These are phyloP conservation scores for Xestia c-nigrum DNA, from an alignment of 2,888 invertebrate species.

Conservation along the genomic window DNA sequence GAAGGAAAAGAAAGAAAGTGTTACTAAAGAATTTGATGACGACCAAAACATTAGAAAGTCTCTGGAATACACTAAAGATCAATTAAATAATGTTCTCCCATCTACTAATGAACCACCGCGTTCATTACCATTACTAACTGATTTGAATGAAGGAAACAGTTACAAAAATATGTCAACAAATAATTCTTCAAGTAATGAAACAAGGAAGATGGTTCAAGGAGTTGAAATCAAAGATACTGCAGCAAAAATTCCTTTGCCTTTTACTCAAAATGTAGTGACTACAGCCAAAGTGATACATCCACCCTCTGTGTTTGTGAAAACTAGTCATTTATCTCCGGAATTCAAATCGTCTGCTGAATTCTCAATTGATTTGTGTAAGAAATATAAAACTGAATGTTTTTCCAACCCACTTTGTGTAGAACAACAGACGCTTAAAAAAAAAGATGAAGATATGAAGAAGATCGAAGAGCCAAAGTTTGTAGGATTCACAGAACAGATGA, in stretches of 20 bases:
- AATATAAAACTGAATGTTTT: slow-evolving; percentile 22
- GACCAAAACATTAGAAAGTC: slow-evolving; percentile 61
- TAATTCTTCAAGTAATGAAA: neutral
- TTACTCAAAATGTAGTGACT: slow-evolving; percentile 19
- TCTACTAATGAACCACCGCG: slow-evolving; percentile 69
- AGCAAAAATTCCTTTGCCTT: neutral
- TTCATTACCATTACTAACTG: slow-evolving; percentile 68
- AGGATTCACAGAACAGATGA: slow-evolving; percentile 49
- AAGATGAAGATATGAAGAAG: slow-evolving; percentile 19
- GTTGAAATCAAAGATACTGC: slow-evolving; percentile 10
- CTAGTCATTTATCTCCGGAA: neutral
- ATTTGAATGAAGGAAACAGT: slow-evolving; percentile 12
- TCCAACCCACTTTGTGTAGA: neutral
- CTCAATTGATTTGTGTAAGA: slow-evolving; percentile 47
- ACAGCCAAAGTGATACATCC: slow-evolving; percentile 30
- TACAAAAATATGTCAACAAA: slow-evolving; percentile 6
- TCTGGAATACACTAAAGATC: slow-evolving; percentile 66
- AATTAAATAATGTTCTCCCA: slow-evolving; percentile 72
- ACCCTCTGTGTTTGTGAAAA: slow-evolving; percentile 23
- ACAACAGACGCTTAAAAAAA: slow-evolving; percentile 2
- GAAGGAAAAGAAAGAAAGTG: slow-evolving; percentile 92
- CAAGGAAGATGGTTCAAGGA: slow-evolving; percentile 1
- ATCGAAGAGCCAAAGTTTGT: neutral
- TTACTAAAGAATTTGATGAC: slow-evolving; percentile 69
- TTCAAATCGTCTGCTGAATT: slow-evolving; percentile 32